These are phyloP conservation scores for Antidorcas marsupialis DNA, from an alignment of 2,113 vertebrate genomes.

Conservation along the genomic window DNA sequence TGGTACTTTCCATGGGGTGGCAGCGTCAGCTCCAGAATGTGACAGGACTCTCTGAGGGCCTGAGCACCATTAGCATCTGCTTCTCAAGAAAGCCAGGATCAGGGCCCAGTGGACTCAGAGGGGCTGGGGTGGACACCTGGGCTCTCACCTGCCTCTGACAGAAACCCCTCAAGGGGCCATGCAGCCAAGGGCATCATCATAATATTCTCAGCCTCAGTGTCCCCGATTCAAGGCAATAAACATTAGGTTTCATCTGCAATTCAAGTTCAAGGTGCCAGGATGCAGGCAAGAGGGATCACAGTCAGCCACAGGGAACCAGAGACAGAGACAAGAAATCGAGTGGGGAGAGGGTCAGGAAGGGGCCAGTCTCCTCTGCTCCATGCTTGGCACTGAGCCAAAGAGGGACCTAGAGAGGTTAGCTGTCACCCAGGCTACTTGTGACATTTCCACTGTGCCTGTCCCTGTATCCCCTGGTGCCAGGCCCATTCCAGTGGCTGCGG, in stretches of 20 bases:
- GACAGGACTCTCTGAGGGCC: rapidly evolving
- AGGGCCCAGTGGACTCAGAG: rapidly evolving
- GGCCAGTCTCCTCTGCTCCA: not conserved
- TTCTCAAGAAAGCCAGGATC: not conserved
- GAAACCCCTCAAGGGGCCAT: too few species aligned
- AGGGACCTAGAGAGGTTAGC: not conserved
- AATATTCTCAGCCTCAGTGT: not conserved
- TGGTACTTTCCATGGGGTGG: not conserved
- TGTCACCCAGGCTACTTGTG: not conserved
- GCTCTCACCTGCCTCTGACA: not conserved
- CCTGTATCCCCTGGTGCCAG: not conserved
- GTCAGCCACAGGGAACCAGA: not conserved
- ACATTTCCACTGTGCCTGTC: not conserved
- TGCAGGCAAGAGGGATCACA: not conserved
- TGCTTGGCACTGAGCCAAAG: not conserved
- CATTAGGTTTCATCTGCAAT: not conserved
- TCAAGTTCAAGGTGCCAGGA: not conserved
- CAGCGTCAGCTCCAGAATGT: not conserved
- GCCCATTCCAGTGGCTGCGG: not conserved
- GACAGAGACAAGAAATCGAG: not conserved
- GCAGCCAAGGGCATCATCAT: rapidly evolving
- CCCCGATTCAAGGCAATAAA: not conserved
- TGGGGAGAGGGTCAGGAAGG: rapidly evolving
- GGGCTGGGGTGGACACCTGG: rapidly evolving
- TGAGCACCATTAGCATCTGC: rapidly evolving